phyloP scores from a whole-genome alignment of 2,113 vertebrate species.

The Pachypanchax playfairii region DNA sequence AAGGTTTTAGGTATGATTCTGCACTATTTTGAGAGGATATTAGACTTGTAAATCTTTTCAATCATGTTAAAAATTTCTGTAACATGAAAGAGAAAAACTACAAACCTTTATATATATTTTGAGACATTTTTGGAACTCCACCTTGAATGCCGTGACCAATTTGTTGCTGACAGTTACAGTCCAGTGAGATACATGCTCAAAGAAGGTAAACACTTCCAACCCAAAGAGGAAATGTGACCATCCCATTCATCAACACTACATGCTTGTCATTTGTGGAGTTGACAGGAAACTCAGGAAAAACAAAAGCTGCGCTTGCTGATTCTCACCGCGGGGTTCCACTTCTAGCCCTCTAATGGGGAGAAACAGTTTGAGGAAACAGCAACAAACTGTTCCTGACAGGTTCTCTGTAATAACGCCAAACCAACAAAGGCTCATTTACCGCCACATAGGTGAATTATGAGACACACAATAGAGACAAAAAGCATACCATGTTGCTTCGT shows the following conservation, averaged over 20 bases:
- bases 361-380: conserved; percentile 31
- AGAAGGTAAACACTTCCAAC: too few relatives aligned
- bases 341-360: conserved; percentile 32
- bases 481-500: conserved; percentile 11
- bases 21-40: too few relatives aligned
- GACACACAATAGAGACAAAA: conserved; percentile 16
- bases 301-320: conserved; percentile 37
- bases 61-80: too few relatives aligned
- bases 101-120: too few relatives aligned
- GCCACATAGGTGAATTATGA: conserved; percentile 28
- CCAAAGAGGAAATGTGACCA: conserved; percentile 25
- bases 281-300: conserved; percentile 42
- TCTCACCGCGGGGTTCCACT: conserved; percentile 41
- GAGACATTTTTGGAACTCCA: too few relatives aligned
- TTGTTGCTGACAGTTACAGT: too few relatives aligned
- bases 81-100: too few relatives aligned
- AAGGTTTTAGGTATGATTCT: too few relatives aligned
- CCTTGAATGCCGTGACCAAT: too few relatives aligned
- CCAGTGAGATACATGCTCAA: too few relatives aligned
- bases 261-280: conserved; percentile 62
- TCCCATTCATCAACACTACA: conserved; percentile 58
- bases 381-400: conserved; percentile 38
- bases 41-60: too few relatives aligned
- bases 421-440: conserved; percentile 29
- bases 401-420: conserved; percentile 23